A percentile compares a stretch with the other conserved stretches of the same genome.
These are phyloP conservation scores for Eudyptes chrysolophus DNA, from an alignment of 2,113 vertebrate genomes.

Conservation along the genomic window DNA sequence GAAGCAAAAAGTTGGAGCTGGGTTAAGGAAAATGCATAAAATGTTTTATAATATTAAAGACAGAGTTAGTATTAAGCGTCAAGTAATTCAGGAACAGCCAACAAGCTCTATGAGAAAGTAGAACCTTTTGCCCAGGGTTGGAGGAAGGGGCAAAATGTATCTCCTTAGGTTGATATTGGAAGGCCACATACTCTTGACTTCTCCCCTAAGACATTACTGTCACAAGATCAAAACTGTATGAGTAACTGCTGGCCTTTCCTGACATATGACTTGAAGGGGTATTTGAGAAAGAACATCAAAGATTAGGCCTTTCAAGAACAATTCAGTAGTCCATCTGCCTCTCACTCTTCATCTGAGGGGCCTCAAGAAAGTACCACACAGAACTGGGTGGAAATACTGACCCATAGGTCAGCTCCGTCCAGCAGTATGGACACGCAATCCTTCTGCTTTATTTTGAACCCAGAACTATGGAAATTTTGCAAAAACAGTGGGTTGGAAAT, in stretches of 20 bases:
- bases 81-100: not conserved
- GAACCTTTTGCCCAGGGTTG: not conserved
- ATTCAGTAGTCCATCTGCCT: not conserved
- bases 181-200: not conserved
- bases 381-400: accelerated
- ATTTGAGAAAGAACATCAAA: not conserved
- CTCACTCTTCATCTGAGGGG: not conserved
- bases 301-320: not conserved
- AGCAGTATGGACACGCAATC: not conserved
- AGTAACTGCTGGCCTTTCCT: not conserved
- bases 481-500: accelerated
- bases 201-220: not conserved
- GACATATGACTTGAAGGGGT: too few relatives aligned
- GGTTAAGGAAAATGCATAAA: not conserved
- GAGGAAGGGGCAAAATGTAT: not conserved
- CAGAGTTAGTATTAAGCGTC: not conserved
- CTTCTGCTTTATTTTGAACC: not conserved
- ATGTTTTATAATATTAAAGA: not conserved
- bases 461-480: accelerated
- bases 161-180: not conserved
- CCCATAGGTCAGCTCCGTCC: not conserved
- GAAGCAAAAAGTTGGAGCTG: not conserved
- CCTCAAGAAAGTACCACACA: not conserved
- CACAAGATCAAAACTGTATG: not conserved
- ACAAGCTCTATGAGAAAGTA: not conserved